These are phyloP conservation scores for Boulengerochromis microlepis DNA, from an alignment of 2,113 vertebrate species.

Conservation along the genomic window DNA sequence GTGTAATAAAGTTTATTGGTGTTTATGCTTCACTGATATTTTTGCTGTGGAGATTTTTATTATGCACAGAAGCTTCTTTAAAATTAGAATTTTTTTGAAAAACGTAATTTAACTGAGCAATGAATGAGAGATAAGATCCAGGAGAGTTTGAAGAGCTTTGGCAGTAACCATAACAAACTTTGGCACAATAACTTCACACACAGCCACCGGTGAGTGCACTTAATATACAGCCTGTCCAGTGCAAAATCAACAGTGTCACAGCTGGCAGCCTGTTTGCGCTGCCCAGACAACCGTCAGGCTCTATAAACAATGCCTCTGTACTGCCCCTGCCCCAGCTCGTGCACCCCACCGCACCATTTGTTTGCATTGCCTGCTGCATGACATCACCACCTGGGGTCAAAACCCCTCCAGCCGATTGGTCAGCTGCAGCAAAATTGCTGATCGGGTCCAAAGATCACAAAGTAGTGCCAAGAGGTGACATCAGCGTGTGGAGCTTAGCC, in stretches of 20 bases:
- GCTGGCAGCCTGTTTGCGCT: constrained; percentile 60
- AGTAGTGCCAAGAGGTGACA: constrained; percentile 67
- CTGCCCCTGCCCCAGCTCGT: neutral
- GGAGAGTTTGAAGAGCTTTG: neutral
- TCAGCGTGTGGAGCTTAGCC: constrained; percentile 59
- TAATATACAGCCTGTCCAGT: constrained; percentile 25
- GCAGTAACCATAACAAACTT: neutral
- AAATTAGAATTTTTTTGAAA: neutral
- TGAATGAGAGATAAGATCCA: neutral
- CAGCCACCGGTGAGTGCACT: constrained; percentile 1
- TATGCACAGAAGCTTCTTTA: neutral
- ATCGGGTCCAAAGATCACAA: constrained; percentile 66
- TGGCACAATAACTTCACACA: neutral
- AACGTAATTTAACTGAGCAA: neutral
- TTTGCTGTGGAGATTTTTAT: neutral
- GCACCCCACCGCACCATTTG: constrained; percentile 13
- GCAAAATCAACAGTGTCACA: constrained; percentile 63
- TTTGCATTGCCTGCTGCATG: constrained; percentile 65
- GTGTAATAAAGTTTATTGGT: neutral
- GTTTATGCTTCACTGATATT: neutral
- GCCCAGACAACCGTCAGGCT: constrained; percentile 39
- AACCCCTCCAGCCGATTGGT: constrained; percentile 38
- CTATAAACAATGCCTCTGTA: constrained; percentile 42
- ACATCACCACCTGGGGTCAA: constrained; percentile 54
- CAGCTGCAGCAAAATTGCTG: constrained; percentile 47